Conservation (phyloP, 2,888 invertebrate species). For the Dicycla oo region DNA sequence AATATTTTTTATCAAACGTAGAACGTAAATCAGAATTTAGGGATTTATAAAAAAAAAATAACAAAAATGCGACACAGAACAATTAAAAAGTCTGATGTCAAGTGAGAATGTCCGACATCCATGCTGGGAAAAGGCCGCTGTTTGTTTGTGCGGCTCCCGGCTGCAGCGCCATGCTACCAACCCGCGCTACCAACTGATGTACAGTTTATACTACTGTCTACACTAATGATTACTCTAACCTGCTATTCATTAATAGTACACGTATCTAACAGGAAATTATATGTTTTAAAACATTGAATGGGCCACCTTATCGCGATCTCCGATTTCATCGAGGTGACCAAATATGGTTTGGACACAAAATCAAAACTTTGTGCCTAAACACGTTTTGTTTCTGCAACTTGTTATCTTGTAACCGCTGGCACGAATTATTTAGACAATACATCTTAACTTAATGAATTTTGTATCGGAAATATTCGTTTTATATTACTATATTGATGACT, state of each 20-base stretch:
- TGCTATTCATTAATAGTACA: not conserved
- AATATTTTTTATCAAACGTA: no score
- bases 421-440: no score
- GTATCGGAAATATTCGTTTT: not conserved
- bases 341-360: not conserved
- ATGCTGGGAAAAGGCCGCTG: no score
- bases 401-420: no score
- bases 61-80: no score
- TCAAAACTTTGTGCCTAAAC: not conserved
- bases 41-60: no score
- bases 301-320: conserved; percentile 10
- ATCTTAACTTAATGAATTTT: not conserved
- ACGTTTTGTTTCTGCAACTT: not conserved
- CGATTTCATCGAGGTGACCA: not conserved
- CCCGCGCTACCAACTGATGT: not conserved
- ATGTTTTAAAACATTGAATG: not conserved
- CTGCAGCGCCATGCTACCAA: no score
- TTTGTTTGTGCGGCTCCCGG: no score
- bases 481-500: no score
- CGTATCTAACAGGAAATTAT: conserved; percentile 8
- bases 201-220: not conserved
- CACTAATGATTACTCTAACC: not conserved
- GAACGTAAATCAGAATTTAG: no score
- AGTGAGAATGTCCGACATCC: no score
- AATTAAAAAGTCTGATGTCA: no score